A percentile compares a stretch with the other conserved stretches of the same genome.
These are phyloP conservation scores for Muschampia plurimacula DNA, from an alignment of 2,888 invertebrate genomes.

Conservation along the genomic window DNA sequence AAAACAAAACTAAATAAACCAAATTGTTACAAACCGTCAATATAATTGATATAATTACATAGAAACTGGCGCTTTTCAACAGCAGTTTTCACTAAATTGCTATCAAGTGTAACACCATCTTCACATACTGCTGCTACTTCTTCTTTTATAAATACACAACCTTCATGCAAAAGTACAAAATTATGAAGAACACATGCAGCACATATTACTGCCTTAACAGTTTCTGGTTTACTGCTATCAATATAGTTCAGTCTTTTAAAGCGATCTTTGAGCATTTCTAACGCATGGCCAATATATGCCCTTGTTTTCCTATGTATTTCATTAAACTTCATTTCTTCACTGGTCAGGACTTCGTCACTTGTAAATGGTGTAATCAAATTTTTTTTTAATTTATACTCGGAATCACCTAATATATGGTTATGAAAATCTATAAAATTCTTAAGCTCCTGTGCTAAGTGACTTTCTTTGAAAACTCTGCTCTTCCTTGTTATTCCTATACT, in stretches of 20 bases:
- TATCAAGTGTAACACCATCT: constrained; percentile 71
- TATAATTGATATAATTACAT: constrained; percentile 77
- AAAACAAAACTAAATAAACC: background rate
- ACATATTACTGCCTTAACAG: constrained; percentile 62
- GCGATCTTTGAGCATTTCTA: constrained; percentile 71
- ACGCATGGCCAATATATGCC: constrained; percentile 71
- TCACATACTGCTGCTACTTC: constrained; percentile 64
- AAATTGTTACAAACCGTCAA: constrained; percentile 52
- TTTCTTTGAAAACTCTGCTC: constrained; percentile 70
- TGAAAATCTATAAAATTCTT: constrained; percentile 74
- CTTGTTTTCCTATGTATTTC: constrained; percentile 73
- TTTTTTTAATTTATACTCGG: constrained; percentile 70
- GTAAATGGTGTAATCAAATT: constrained; percentile 76
- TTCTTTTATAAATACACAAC: constrained; percentile 66
- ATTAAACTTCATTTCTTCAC: constrained; percentile 80
- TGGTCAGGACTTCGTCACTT: constrained; percentile 71
- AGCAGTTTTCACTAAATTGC: constrained; percentile 68
- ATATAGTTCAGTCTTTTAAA: constrained; percentile 72
- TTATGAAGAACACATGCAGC: constrained; percentile 77
- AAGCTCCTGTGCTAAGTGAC: constrained; percentile 63
- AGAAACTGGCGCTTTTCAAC: constrained; percentile 76
- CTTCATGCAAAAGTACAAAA: constrained; percentile 75
- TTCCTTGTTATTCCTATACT: constrained; percentile 68
- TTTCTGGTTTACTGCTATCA: constrained; percentile 64
- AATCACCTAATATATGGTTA: constrained; percentile 75